Base-by-base conservation (phyloP, 2,888 invertebrate genomes). In the Acanthopleura granulata region DNA sequence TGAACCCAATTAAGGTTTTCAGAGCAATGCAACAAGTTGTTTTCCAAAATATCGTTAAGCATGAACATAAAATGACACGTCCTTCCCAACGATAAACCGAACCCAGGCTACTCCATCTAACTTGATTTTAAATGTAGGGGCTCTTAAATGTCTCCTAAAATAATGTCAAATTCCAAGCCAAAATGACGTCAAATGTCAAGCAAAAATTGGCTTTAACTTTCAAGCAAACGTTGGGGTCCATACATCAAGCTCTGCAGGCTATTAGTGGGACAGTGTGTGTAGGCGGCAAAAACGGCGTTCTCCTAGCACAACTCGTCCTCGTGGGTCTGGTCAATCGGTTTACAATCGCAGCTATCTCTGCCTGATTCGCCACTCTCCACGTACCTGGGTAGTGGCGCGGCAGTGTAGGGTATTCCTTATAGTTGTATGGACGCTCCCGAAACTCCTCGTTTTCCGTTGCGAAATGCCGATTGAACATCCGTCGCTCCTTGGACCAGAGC, bases 371-470 rank as follows among this genome's bases (percentile, higher is more conserved):
- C 6, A 82, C 79, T 27, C 81, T 79, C 84, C 86, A 84, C 14
- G 86, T 86, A 22, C 86, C 86, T 11, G 85, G 85, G 76, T 84
- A 86, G 73, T 86, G 86, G 61, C 83, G 82, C 0, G 78, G 76
- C 25, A 86, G 76, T 72, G 81, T 83, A 3, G 84, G 84, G 77
- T 84, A 85, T 72, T 83, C 79, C 25, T 79, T 78, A 30, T 76
- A 70, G 75, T 83, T 82, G 72, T 85, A 85, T 0, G 83, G 82
- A 29, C 81, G 78, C 0, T 70, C 71, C 18, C 76, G 76, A 72
- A 85, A 84, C 72, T 82, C 82, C 30, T 77, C 78, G 73, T 83
- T 76, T 11, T 80, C 80, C 18, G 77, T 74, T 49, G 77, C 78
- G 71, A 78, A 79, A 25, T 79, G 77, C 12, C 81, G 82, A 74